Base-by-base conservation (phyloP, 2,113 vertebrate species). In the Tenrec ecaudatus region DNA sequence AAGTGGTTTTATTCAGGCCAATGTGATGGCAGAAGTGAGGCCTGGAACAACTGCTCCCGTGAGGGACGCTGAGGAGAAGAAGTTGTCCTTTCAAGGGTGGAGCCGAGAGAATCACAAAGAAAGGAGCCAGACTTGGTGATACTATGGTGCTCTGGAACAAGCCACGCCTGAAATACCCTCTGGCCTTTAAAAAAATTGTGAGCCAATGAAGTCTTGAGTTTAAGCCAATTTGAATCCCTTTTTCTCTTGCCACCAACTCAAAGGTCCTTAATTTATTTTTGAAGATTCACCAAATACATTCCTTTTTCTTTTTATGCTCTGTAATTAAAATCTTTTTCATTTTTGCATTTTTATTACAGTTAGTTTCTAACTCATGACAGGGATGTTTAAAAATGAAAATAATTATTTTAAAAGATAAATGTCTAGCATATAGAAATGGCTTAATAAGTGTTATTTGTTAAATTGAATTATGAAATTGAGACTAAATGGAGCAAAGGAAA, bases 171-270 rank as follows among this genome's bases (percentile, higher is more conserved):
- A 73, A 73, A 73, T 22, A 33, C n/a, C 12, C 11, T 64, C 31
- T 47, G 82, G 16, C 68, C 66, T 80, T 93, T 40, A 27, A 68
- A 79, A 2, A 29, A 38, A 14, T 66, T 90, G 60, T 78, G 64
- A 71, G 22, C 38, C 68, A 81, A 71, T 57, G n/a, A 88, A 85
- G 6, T 33, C 31, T 71, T n/a, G 66, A 27, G 47, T 71, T 88
- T 71, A 89, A 88, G 47, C 9, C 27, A 68, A 20, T 81, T 77
- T 20, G 3, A 80, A 60, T 27, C n/a, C 20, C 0, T 23, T 88
- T 85, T 85, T 82, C 19, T 77, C 5, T 86, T 86, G 27, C 68
- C 36, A 89, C 64, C 58, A 86, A 89, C 36, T 77, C 47, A 92
- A 84, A 84, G 43, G 75, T 60, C 66, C 16, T 5, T 53, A 66